Percentiles rank a stretch among this genome's conserved stretches.
Evolutionary conservation across 2,113 vertebrate genomes (phyloP).

Genomic region (Sclerurus mexicanus): DNA sequence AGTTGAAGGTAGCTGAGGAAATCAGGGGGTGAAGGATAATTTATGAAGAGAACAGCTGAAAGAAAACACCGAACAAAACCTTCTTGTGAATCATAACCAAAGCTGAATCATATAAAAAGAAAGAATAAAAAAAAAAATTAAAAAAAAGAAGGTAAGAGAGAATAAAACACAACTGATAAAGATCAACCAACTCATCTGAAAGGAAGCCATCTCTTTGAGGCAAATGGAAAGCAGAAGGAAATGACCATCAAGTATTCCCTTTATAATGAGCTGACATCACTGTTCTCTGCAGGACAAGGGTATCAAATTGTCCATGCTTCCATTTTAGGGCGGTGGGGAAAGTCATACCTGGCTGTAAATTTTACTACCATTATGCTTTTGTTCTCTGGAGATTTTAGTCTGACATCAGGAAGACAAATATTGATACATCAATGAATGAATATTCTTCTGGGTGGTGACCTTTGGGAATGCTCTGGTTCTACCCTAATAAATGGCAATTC

Average conservation of each 20-base stretch:
- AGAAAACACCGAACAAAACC: neutral
- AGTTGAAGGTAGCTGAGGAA: neutral
- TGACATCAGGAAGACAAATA: conserved; percentile 34
- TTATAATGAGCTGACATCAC: conserved; percentile 16
- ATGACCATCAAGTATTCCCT: neutral
- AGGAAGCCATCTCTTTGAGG: neutral
- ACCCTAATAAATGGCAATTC: neutral
- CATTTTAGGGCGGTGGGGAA: neutral
- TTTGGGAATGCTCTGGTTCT: neutral
- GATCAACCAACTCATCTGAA: neutral
- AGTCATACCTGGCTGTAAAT: conserved; percentile 30
- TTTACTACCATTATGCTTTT: neutral
- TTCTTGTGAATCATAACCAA: neutral
- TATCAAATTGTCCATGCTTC: neutral
- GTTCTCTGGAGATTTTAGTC: neutral
- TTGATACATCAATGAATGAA: neutral
- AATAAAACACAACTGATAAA: neutral
- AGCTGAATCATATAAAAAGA: neutral
- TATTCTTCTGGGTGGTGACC: conserved; percentile 2
- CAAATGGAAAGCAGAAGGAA: conserved; percentile 48
- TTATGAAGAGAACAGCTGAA: neutral
- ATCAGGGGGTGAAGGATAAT: neutral
- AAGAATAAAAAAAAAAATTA: too few species aligned
- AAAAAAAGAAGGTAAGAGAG: neutral
- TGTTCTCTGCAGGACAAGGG: neutral